Conservation (phyloP, 2,888 invertebrate species). For the Polydrusus pterygomalis region DNA sequence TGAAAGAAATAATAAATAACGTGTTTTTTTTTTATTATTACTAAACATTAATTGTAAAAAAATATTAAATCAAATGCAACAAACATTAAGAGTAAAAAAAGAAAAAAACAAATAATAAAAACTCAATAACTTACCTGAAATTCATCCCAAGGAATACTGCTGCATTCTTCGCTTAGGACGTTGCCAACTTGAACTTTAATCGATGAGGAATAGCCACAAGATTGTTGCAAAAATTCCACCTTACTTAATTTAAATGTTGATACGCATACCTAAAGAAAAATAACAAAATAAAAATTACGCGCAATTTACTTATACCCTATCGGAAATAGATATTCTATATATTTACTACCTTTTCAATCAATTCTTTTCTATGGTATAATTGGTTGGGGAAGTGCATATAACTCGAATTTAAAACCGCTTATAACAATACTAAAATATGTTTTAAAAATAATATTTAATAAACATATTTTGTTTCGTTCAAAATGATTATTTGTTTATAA, state of each 20-base stretch:
- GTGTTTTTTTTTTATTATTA: not conserved
- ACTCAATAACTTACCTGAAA: constrained; percentile 82
- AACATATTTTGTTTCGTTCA: no score
- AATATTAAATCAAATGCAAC: constrained; percentile 18
- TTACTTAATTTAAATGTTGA: constrained; percentile 82
- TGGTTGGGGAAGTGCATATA: no score
- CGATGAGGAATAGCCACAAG: constrained; percentile 79
- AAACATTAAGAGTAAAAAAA: constrained; percentile 28
- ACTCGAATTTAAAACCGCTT: no score
- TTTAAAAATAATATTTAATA: no score
- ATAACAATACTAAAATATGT: no score
- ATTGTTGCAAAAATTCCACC: constrained; percentile 83
- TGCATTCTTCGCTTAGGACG: constrained; percentile 87
- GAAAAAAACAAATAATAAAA: not conserved
- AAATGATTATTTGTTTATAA: no score
- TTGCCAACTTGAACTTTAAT: constrained; percentile 82
- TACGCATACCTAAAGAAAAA: constrained; percentile 72
- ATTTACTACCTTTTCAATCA: no score
- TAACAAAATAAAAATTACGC: not conserved
- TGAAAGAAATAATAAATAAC: not conserved
- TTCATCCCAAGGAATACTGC: constrained; percentile 94
- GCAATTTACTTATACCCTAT: no score
- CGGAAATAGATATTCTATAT: no score
- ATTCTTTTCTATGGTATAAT: no score
- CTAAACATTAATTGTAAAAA: constrained; percentile 12